Conservation (phyloP, 2,888 invertebrate genomes). For the Erebia aethiops region DNA sequence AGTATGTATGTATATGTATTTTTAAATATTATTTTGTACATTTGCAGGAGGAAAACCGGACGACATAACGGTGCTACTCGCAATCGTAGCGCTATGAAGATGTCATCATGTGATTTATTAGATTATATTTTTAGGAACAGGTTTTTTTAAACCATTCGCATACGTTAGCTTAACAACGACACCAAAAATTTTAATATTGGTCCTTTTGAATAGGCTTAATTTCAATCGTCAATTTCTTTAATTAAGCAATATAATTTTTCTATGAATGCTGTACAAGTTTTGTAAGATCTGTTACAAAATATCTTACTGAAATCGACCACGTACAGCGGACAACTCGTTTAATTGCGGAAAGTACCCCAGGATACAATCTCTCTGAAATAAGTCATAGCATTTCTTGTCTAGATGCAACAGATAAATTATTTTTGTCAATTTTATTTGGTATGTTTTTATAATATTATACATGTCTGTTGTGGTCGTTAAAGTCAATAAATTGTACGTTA, state of each 20-base stretch:
- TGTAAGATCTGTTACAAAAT: constrained; percentile 33
- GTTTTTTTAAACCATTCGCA: constrained; percentile 56
- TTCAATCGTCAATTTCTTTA: constrained; percentile 15
- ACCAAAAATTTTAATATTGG: constrained; percentile 57
- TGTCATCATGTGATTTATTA: constrained; percentile 66
- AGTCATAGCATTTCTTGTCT: constrained; percentile 8
- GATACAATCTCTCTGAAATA: too few species aligned
- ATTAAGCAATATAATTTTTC: not conserved
- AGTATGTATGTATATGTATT: not conserved
- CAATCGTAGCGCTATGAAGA: constrained; percentile 92
- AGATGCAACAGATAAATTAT: not conserved
- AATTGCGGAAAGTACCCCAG: too few species aligned
- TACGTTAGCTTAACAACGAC: constrained; percentile 66
- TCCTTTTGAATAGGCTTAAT: constrained; percentile 39
- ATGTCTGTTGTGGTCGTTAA: not conserved
- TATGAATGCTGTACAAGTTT: constrained; percentile 2
- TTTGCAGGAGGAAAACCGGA: constrained; percentile 98
- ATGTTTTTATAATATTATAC: not conserved
- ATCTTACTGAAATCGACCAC: not conserved
- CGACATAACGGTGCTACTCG: constrained; percentile 98
- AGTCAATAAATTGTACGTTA: too few species aligned
- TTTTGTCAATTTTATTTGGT: not conserved
- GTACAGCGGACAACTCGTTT: too few species aligned
- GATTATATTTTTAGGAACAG: constrained; percentile 54
- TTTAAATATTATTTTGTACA: constrained; percentile 49